Percentiles rank a stretch among this genome's conserved stretches.
phyloP scores from a whole-genome alignment of 2,113 vertebrate genomes.

The Equus quagga region DNA sequence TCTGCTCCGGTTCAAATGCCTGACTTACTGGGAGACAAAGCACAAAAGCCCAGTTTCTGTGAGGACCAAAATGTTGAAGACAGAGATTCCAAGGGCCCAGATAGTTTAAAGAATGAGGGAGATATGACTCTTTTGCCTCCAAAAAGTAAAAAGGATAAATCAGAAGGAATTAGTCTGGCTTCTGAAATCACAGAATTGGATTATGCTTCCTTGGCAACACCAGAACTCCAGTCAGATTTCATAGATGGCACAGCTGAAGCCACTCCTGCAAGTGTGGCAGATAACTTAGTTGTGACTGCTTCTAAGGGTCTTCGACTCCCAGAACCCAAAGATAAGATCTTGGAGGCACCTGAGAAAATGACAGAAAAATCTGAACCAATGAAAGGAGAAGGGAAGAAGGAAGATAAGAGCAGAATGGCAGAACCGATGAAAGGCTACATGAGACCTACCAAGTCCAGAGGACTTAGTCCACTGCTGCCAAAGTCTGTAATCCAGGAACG shows the following conservation, averaged over 20 bases:
- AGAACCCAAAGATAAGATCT: neutral
- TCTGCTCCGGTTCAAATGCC: neutral
- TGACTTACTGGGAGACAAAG: accelerated
- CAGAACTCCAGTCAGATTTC: neutral
- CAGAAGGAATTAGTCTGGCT: neutral
- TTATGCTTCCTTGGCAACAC: neutral
- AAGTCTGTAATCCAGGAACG: slow-evolving; percentile 54
- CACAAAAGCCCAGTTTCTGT: neutral
- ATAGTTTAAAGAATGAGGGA: neutral
- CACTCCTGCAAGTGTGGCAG: neutral
- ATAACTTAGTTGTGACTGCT: neutral
- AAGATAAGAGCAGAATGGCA: slow-evolving; percentile 62
- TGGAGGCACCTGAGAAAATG: neutral
- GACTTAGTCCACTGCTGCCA: slow-evolving; percentile 53
- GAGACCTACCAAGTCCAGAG: slow-evolving; percentile 88
- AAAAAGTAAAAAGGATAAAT: slow-evolving; percentile 14
- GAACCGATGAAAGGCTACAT: slow-evolving; percentile 88
- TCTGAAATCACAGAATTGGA: accelerated
- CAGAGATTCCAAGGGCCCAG: accelerated
- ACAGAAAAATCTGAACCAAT: neutral
- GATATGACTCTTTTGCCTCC: neutral
- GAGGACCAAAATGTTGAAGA: neutral
- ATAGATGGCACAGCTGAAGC: neutral
- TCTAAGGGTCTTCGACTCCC: accelerated
- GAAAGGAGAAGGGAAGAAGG: slow-evolving; percentile 68